phyloP scores from a whole-genome alignment of 2,797 vertebrate species.

The Pipistrellus pipistrellus region DNA sequence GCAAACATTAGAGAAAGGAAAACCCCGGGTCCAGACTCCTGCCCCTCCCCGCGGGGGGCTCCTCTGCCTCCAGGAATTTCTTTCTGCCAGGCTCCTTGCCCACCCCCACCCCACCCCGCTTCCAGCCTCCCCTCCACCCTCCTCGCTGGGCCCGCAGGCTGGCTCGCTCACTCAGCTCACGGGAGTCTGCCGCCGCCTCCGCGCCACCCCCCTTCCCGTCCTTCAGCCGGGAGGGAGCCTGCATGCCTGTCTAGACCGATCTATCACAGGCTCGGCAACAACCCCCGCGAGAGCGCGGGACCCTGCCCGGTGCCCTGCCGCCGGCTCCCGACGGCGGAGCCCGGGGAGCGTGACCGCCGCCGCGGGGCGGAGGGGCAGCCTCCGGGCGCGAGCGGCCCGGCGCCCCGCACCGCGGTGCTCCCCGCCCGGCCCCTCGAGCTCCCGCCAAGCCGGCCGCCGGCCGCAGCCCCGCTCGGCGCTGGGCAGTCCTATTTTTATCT shows the following conservation, averaged over 20 bases:
- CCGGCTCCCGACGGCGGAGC: slow-evolving; percentile 80
- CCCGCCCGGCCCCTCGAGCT: slow-evolving; percentile 41
- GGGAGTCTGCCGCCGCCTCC: slow-evolving; percentile 68
- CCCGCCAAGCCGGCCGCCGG: slow-evolving; percentile 65
- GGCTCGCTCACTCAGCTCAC: slow-evolving; percentile 73
- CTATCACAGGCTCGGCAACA: slow-evolving; percentile 89
- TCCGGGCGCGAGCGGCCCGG: not conserved
- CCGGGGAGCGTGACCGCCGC: slow-evolving; percentile 81
- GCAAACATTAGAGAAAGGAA: slow-evolving; percentile 54
- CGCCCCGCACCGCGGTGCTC: not conserved
- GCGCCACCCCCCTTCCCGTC: slow-evolving; percentile 80
- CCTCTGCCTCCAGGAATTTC: slow-evolving; percentile 55
- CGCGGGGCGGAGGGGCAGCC: slow-evolving; percentile 31
- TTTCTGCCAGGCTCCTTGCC: not conserved
- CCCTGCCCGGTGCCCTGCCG: slow-evolving; percentile 81
- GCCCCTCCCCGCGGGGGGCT: rapidly evolving
- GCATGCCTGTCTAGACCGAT: slow-evolving; percentile 91
- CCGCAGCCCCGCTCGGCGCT: slow-evolving; percentile 75
- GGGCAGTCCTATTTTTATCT: slow-evolving; percentile 86
- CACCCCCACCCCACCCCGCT: rapidly evolving
- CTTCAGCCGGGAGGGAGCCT: slow-evolving; percentile 89
- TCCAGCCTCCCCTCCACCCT: slow-evolving; percentile 81
- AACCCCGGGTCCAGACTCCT: slow-evolving; percentile 31
- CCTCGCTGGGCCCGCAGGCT: slow-evolving; percentile 66
- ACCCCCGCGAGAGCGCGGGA: slow-evolving; percentile 86